phyloP scores from a whole-genome alignment of 2,888 invertebrate genomes.

The Leptinotarsa rubiginosa region DNA sequence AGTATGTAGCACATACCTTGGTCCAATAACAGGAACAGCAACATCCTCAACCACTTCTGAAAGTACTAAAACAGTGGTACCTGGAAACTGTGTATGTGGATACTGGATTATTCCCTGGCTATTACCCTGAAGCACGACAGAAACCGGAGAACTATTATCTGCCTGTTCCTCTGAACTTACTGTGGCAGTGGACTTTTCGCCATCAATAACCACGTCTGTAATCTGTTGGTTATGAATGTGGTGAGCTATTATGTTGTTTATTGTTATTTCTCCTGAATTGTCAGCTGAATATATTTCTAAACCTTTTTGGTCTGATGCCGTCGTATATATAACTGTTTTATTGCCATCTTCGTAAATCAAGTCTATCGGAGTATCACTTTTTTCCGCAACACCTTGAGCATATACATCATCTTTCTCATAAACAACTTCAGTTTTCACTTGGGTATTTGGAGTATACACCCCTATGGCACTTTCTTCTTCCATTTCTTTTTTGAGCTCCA shows the following conservation, averaged over 20 bases:
- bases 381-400: constrained; percentile 68
- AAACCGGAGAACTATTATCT: constrained; percentile 64
- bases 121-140: constrained; percentile 69
- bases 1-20: constrained; percentile 68
- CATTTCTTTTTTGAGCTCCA: constrained; percentile 78
- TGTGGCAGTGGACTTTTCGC: constrained; percentile 68
- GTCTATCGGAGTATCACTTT: constrained; percentile 82
- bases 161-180: constrained; percentile 68
- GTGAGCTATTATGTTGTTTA: constrained; percentile 65
- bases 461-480: constrained; percentile 74
- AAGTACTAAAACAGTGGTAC: constrained; percentile 77
- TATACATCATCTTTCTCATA: constrained; percentile 67
- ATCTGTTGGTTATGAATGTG: constrained; percentile 65
- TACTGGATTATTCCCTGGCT: constrained; percentile 69
- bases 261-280: constrained; percentile 64
- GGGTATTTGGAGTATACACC: constrained; percentile 71
- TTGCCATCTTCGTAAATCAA: constrained; percentile 87
- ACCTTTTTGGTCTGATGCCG: constrained; percentile 82
- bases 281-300: constrained; percentile 83
- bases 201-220: constrained; percentile 70
- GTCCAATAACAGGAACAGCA: constrained; percentile 74
- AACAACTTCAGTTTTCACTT: constrained; percentile 70
- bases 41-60: constrained; percentile 79
- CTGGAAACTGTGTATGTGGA: constrained; percentile 69
- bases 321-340: constrained; percentile 86